Percentiles rank a stretch among this genome's conserved stretches.
Evolutionary conservation across 2,888 invertebrate genomes (phyloP).

Genomic region (Epicampocera succincta): DNA sequence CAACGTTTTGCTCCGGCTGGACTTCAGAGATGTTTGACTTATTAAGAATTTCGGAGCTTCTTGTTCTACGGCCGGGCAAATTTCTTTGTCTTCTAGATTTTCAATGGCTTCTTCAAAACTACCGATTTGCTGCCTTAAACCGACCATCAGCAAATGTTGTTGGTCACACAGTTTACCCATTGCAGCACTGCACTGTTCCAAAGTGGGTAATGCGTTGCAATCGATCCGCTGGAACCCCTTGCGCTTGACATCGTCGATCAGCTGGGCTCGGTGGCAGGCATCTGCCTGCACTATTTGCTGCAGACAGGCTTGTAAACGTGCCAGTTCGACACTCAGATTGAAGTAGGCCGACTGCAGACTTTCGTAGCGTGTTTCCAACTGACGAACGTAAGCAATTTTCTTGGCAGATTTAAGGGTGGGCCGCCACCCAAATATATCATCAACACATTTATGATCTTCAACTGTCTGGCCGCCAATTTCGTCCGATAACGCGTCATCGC

Average conservation of each 20-base stretch:
- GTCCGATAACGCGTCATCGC: too few species aligned
- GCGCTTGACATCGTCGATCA: constrained; percentile 75
- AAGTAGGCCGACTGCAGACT: constrained; percentile 75
- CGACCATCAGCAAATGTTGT: constrained; percentile 72
- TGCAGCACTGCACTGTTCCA: constrained; percentile 71
- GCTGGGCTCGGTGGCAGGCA: constrained; percentile 69
- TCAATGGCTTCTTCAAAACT: constrained; percentile 60
- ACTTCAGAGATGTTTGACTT: too few species aligned
- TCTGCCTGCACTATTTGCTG: constrained; percentile 74
- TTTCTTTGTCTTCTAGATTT: neutral
- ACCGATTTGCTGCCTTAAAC: constrained; percentile 71
- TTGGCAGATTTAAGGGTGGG: constrained; percentile 41
- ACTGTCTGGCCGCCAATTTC: too few species aligned
- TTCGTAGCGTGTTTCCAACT: constrained; percentile 75
- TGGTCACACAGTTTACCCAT: constrained; percentile 74
- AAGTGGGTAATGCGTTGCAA: constrained; percentile 69
- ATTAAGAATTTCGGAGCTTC: neutral
- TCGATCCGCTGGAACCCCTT: constrained; percentile 71
- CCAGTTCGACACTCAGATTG: constrained; percentile 75
- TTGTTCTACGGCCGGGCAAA: neutral
- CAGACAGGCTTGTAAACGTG: constrained; percentile 77
- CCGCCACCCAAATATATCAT: neutral
- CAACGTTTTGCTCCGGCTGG: too few species aligned
- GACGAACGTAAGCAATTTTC: constrained; percentile 72
- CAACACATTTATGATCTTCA: too few species aligned